These are phyloP conservation scores for Laodelphax striatellus DNA, from an alignment of 1,140 invertebrate genomes.

Conservation along the genomic window DNA sequence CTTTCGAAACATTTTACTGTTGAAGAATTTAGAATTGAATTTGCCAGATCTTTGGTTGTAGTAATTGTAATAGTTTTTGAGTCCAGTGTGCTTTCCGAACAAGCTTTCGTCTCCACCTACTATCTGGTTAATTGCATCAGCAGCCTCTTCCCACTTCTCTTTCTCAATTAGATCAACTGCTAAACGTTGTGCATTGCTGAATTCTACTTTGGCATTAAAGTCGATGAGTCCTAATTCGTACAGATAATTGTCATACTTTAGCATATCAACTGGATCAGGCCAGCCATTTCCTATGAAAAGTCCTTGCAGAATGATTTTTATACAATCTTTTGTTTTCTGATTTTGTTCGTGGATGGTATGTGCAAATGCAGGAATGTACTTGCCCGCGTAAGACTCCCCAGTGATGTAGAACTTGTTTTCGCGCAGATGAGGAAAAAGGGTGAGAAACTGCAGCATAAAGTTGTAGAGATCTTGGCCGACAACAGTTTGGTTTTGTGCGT, in stretches of 20 bases:
- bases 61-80: constrained; percentile 68
- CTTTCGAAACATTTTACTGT: constrained; percentile 31
- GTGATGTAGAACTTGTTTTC: constrained; percentile 61
- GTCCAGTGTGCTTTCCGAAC: constrained; percentile 55
- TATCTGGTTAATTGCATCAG: constrained; percentile 37
- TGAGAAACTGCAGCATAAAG: constrained; percentile 47
- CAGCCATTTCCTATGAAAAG: constrained; percentile 78
- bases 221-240: constrained; percentile 52
- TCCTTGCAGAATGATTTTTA: constrained; percentile 44
- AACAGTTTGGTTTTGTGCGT: constrained; percentile 49
- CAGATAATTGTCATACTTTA: constrained; percentile 66
- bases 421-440: constrained; percentile 53
- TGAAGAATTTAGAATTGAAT: constrained; percentile 41
- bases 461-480: constrained; percentile 22
- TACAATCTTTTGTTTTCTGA: constrained; percentile 39
- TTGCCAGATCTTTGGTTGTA: constrained; percentile 30
- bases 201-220: constrained; percentile 28
- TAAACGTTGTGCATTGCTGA: constrained; percentile 1
- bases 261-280: constrained; percentile 64
- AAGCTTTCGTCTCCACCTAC: not conserved
- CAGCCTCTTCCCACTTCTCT: constrained; percentile 2
- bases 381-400: constrained; percentile 79
- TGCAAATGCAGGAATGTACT: too few relatives aligned
- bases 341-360: constrained; percentile 58
- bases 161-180: not conserved